A percentile compares a stretch with the other conserved stretches of the same genome.
Evolutionary conservation across 2,113 vertebrate species (phyloP).

Genomic region (Siniperca knerii): DNA sequence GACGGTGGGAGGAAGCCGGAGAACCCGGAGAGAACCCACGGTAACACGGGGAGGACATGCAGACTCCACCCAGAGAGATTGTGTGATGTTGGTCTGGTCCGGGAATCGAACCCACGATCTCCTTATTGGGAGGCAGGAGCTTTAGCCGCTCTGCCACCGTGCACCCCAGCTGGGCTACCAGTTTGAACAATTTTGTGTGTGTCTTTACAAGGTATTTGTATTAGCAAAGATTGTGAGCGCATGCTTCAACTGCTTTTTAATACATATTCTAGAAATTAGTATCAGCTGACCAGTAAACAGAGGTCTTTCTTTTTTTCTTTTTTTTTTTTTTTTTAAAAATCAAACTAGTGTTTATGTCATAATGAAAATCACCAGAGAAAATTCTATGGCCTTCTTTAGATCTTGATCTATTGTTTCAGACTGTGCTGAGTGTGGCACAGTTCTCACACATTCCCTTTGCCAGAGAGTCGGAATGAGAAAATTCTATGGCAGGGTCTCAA

Average conservation of each 20-base stretch:
- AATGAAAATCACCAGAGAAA: background rate
- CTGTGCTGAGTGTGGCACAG: constrained; percentile 16
- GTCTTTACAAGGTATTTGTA: background rate
- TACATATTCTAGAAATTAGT: background rate
- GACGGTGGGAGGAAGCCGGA: no score
- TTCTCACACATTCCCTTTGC: constrained; percentile 39
- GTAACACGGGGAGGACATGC: no score
- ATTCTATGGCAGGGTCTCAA: constrained; percentile 47
- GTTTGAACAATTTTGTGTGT: background rate
- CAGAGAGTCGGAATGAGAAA: constrained; percentile 31
- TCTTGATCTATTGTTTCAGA: constrained; percentile 6
- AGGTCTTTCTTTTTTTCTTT: background rate
- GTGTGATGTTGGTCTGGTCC: no score
- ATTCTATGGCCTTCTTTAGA: constrained; percentile 3
- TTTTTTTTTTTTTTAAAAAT: background rate
- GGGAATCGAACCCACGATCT: no score
- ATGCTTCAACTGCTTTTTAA: constrained; percentile 10
- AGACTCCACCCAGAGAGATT: no score
- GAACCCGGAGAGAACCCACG: no score
- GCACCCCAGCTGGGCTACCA: background rate
- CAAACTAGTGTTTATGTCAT: background rate
- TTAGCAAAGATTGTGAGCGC: constrained; percentile 3
- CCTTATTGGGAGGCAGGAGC: no score
- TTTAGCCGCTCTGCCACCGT: no score
- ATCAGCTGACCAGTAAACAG: background rate